Conservation (phyloP, 2,113 vertebrate species). For the Astatoreochromis straeleni region DNA sequence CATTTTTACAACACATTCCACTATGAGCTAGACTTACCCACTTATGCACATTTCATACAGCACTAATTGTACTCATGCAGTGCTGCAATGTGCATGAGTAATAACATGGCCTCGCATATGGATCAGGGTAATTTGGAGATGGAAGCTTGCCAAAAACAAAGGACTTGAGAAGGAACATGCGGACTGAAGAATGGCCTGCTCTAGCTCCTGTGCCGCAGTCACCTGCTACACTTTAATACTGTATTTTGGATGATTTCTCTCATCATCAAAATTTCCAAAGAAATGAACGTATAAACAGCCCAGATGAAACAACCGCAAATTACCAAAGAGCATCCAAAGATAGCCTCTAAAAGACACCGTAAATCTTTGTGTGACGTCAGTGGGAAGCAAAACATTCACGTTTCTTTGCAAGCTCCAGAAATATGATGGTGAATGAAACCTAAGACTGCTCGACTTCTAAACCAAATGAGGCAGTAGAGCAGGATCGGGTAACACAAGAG, state of each 20-base stretch:
- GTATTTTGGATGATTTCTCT: neutral
- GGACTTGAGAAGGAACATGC: neutral
- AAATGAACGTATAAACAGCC: neutral
- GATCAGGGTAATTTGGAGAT: neutral
- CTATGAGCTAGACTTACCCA: neutral
- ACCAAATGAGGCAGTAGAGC: neutral
- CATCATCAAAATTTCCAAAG: neutral
- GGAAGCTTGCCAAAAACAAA: neutral
- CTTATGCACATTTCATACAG: neutral
- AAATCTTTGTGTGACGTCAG: neutral
- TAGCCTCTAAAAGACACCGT: neutral
- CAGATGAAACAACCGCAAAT: fast-evolving
- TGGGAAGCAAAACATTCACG: neutral
- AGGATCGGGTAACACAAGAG: neutral
- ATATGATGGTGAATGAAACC: neutral
- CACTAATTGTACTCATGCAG: neutral
- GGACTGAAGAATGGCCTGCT: neutral
- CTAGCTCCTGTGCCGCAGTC: neutral
- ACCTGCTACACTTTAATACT: neutral
- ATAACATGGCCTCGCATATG: neutral
- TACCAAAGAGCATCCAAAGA: neutral
- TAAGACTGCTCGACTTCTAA: neutral
- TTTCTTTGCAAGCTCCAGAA: neutral
- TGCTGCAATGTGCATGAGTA: neutral
- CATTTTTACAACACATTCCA: neutral